Base-by-base conservation (phyloP, 2,797 vertebrate species). In the Dipus sagitta region DNA sequence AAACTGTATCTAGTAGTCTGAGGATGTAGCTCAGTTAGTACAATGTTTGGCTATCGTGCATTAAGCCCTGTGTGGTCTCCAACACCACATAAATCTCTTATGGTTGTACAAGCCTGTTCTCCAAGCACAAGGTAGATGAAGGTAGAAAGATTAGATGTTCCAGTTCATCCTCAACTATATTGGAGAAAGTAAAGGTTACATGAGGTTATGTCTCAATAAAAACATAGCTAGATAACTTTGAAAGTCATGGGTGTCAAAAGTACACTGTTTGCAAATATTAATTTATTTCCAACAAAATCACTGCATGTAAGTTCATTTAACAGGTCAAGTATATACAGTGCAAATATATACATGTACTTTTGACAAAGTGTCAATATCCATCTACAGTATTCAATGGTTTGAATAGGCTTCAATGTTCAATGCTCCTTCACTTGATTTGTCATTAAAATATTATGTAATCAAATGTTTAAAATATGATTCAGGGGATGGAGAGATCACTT, bases 181-280 rank as follows among this genome's bases (percentile, higher is more conserved):
- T 38, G 38, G 38, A 38, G 38, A 38, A 38, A 38, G 38, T 38
- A 38, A 38, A 6, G 6, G 38, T 6, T 38, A 38, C 38, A 38
- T 38, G 38, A 38, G 38, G 38, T 38, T 38, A 3, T 38, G 38
- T 38, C 38, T 38, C 38, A 38, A 38, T 38, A 71, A 71, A 71
- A 32, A 34, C 8, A 32, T 32, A 64, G 32, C n/a, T 68, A 58
- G n/a, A 86, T 62, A 42, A 72, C 62, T 75, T 75, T 86, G 12
- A 70, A 95, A 82, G 13, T 92, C 28, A 78, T 7, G 23, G 42
- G 70, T 91, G 4, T 3, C n/a, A 72, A 94, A 74, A 58, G 72
- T 82, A 58, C 15, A 62, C 47, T 38, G 28, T 18, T 68, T 88
- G 30, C 54, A n/a, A 42, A 26, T 90, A 54, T 62, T 54, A 90